A percentile compares a stretch with the other conserved stretches of the same genome.
These are phyloP conservation scores for Setipinna tenuifilis DNA, from an alignment of 2,797 vertebrate species.

Conservation along the genomic window DNA sequence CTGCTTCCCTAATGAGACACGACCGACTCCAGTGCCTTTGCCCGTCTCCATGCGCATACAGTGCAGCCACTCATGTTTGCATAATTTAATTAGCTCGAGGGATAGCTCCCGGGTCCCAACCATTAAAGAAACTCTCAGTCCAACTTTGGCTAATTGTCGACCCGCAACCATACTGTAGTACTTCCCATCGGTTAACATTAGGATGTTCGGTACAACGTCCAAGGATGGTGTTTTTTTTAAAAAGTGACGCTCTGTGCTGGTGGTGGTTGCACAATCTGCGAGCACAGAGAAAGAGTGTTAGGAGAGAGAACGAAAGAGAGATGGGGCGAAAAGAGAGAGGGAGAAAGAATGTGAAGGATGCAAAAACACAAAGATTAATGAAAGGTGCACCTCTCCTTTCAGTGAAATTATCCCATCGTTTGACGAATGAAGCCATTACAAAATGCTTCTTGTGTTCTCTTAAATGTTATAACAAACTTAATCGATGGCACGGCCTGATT, in stretches of 20 bases:
- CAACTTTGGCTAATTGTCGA: conserved; percentile 16
- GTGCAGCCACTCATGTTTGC: conserved; percentile 42
- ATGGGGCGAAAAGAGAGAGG: too few relatives aligned
- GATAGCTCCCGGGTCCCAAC: background rate
- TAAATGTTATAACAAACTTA: conserved; percentile 25
- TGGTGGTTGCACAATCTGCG: background rate
- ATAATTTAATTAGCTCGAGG: conserved; percentile 9
- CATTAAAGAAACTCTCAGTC: background rate
- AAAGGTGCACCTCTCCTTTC: conserved; percentile 14
- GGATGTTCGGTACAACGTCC: background rate
- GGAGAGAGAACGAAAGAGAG: too few relatives aligned
- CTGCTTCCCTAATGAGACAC: conserved; percentile 5
- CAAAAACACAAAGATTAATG: background rate
- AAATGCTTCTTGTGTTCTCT: conserved; percentile 27
- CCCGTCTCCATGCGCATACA: conserved; percentile 46
- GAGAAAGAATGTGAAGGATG: too few relatives aligned
- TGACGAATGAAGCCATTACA: conserved; percentile 14
- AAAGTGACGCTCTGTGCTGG: background rate
- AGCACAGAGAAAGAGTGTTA: too few relatives aligned
- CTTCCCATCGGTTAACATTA: background rate
- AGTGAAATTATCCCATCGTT: background rate
- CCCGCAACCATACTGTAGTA: background rate
- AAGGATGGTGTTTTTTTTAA: background rate
- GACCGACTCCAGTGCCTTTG: background rate
- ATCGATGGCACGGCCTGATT: background rate